Evolutionary conservation across 2,888 invertebrate species (phyloP), one percentile per base, ranked within the genome.

Genomic region (Teleiodes luculella): DNA sequence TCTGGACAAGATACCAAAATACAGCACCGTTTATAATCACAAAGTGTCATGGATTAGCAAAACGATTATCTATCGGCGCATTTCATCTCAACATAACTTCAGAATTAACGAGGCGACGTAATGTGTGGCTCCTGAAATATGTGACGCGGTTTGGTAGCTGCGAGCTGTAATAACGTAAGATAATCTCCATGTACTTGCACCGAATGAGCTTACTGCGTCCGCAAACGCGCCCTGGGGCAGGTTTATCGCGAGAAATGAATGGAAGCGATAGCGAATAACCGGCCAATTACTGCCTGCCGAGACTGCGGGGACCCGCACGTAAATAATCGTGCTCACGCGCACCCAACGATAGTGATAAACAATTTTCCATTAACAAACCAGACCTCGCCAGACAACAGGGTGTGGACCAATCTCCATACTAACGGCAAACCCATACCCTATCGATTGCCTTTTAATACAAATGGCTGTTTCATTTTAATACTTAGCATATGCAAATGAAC

Each of bases 251-350:
- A 70, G 76, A 81, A 82, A 86, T 88, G 83, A 86, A 86, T 86
- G 86, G 83, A 80, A 69, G 78, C 76, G 83, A 84, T 86, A 85
- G 76, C 80, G 78, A 79, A 81, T 83, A 81, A 80, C 78, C 80
- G 80, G 78, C 80, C 86, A 86, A 86, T 86, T 86, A 86, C 79
- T 70, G 76, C 66, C 66, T 67, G 64, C 72, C 75, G 74, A 78
- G 77, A 78, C 83, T 70, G 74, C 75, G 71, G 74, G 78, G 77
- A 74, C 73, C 74, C 69, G 76, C 76, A 74, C 77, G 75, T 84
- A 83, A 85, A 85, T 86, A 85, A 85, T 80, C 77, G 73, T 80
- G 79, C 78, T 79, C 83, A 78, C 76, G 83, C 85, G 84, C 85
- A 83, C 72, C 69, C 71, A 69, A 60, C 63, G 80, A 78, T 80